phyloP scores from a whole-genome alignment of 2,113 vertebrate species.

The Petrocephalus zakoni region DNA sequence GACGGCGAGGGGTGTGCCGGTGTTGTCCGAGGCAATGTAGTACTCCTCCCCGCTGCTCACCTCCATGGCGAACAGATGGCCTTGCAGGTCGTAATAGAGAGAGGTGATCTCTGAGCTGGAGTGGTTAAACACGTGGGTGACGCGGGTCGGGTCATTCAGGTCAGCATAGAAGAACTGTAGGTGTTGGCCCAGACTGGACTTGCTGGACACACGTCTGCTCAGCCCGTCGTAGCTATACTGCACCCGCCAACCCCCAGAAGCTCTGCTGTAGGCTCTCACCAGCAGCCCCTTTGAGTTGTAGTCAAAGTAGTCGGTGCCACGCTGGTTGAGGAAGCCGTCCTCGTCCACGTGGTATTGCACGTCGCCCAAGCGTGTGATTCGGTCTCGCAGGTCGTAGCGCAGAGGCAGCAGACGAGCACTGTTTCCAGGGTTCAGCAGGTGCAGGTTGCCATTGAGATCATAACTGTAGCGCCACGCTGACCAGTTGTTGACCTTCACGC shows the following conservation, averaged over 20 bases:
- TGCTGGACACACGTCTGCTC: constrained; percentile 74
- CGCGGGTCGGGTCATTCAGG: constrained; percentile 74
- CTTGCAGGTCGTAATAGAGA: constrained; percentile 80
- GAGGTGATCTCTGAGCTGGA: constrained; percentile 79
- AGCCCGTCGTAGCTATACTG: constrained; percentile 78
- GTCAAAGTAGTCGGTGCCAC: constrained; percentile 73
- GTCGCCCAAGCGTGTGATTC: constrained; percentile 77
- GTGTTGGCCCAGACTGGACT: constrained; percentile 74
- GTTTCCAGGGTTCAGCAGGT: constrained; percentile 76
- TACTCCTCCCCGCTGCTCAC: constrained; percentile 81
- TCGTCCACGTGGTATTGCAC: constrained; percentile 79
- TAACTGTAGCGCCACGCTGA: constrained; percentile 85
- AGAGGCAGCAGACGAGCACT: constrained; percentile 75
- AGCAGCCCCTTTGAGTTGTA: constrained; percentile 84
- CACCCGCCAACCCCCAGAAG: constrained; percentile 67
- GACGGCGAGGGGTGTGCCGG: constrained; percentile 75
- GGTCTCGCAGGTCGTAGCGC: constrained; percentile 77
- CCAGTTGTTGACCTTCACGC: constrained; percentile 77
- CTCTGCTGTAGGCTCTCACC: constrained; percentile 74
- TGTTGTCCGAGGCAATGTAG: constrained; percentile 79
- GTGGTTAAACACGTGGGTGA: constrained; percentile 83
- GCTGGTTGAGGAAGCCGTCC: constrained; percentile 74
- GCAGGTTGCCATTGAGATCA: constrained; percentile 80
- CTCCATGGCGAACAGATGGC: constrained; percentile 85
- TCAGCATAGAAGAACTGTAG: constrained; percentile 84